These are phyloP conservation scores for Enoplolaimus lenunculus DNA, from an alignment of 2,888 invertebrate genomes.

Conservation along the genomic window DNA sequence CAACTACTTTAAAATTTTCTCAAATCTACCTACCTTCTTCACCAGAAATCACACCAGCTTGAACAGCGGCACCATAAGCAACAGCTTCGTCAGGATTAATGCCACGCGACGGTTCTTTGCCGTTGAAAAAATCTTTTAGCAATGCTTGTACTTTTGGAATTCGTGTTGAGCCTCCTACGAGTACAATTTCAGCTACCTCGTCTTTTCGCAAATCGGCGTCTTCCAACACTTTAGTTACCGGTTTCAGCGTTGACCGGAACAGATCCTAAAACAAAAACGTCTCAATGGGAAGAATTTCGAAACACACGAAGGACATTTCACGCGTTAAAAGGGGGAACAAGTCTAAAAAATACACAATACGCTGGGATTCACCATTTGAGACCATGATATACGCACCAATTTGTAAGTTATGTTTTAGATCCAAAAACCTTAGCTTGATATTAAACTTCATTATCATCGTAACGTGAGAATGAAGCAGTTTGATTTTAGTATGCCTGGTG, in stretches of 20 bases:
- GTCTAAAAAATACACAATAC: too few relatives aligned
- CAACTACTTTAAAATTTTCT: too few relatives aligned
- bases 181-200: constrained; percentile 93
- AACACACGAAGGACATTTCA: neutral
- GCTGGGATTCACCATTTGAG: too few relatives aligned
- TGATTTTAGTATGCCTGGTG: too few relatives aligned
- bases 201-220: constrained; percentile 98
- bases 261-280: constrained; percentile 46
- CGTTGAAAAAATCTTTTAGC: constrained; percentile 62
- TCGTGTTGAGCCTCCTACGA: constrained; percentile 96
- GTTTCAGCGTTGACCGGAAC: constrained; percentile 73
- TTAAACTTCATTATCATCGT: too few relatives aligned
- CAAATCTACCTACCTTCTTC: constrained; percentile 72
- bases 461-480: too few relatives aligned
- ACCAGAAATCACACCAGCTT: constrained; percentile 90
- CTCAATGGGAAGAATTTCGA: neutral
- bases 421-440: too few relatives aligned
- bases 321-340: too few relatives aligned
- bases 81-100: constrained; percentile 99
- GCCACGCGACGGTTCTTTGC: constrained; percentile 91
- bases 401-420: too few relatives aligned
- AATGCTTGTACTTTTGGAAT: constrained; percentile 79
- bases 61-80: constrained; percentile 93
- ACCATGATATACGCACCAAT: too few relatives aligned
- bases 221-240: constrained; percentile 85